These are phyloP conservation scores for Calidris pugnax DNA, from an alignment of 2,113 vertebrate species.

Conservation along the genomic window DNA sequence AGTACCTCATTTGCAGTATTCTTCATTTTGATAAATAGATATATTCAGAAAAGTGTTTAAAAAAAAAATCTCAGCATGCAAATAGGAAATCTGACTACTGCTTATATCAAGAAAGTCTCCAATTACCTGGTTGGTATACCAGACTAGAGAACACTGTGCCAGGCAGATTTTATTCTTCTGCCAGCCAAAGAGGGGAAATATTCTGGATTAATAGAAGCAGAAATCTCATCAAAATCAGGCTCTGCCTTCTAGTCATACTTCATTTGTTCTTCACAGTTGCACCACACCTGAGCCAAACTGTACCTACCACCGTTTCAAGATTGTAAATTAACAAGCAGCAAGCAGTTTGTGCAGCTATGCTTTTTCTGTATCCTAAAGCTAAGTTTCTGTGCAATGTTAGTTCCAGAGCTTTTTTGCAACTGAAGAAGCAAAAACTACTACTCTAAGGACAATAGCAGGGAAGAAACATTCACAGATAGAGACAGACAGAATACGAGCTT, in stretches of 20 bases:
- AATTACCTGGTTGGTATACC: background rate
- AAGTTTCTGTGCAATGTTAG: background rate
- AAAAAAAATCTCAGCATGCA: background rate
- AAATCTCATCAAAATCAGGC: background rate
- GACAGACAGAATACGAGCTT: background rate
- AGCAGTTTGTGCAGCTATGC: background rate
- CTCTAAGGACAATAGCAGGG: background rate
- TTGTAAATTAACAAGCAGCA: background rate
- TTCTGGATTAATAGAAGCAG: background rate
- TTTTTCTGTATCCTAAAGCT: background rate
- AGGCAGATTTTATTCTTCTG: background rate
- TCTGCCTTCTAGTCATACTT: background rate
- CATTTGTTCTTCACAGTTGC: background rate
- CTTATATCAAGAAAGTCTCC: background rate
- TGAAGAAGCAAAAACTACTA: background rate
- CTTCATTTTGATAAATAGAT: background rate
- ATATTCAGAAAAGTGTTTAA: background rate
- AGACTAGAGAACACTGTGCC: background rate
- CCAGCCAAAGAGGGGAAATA: background rate
- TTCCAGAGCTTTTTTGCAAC: background rate
- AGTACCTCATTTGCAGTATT: background rate
- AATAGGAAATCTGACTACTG: background rate
- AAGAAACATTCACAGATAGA: background rate
- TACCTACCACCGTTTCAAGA: background rate
- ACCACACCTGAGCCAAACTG: background rate